A percentile compares a stretch with the other conserved stretches of the same genome.
Evolutionary conservation across 2,888 invertebrate species (phyloP).

Genomic region (Anthrax anthrax): DNA sequence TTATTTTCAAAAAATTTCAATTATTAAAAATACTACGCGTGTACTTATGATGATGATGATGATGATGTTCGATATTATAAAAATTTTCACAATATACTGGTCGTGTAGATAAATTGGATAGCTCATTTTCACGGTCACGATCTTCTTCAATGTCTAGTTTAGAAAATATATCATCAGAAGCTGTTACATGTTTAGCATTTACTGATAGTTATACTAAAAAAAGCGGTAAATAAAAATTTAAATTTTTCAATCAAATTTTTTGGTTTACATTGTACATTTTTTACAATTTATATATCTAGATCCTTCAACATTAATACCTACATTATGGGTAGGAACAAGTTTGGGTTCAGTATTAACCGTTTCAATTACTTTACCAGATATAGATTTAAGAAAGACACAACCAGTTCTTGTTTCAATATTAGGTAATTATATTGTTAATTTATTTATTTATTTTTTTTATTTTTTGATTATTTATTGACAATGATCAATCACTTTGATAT

Average conservation of each 20-base stretch:
- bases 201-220: constrained; percentile 91
- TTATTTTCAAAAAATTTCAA: no score
- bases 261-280: neutral
- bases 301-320: constrained; percentile 66
- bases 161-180: constrained; percentile 92
- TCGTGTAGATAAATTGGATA: constrained; percentile 91
- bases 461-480: neutral
- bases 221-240: constrained; percentile 52
- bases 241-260: constrained; percentile 2
- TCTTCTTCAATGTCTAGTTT: constrained; percentile 96
- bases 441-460: neutral
- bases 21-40: no score
- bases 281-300: constrained; percentile 43
- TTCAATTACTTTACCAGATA: constrained; percentile 67
- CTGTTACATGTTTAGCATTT: constrained; percentile 90
- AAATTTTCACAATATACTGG: constrained; percentile 32
- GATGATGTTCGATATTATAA: no score
- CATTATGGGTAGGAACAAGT: constrained; percentile 96
- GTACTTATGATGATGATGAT: no score
- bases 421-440: constrained; percentile 40
- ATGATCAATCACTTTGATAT: neutral
- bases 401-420: constrained; percentile 79
- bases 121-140: constrained; percentile 88
- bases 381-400: constrained; percentile 68
- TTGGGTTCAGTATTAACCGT: constrained; percentile 91